Evolutionary conservation across 1,140 invertebrate species (phyloP), one percentile per base, ranked within the genome.

Genomic region (Zaprionus vittiger): DNA sequence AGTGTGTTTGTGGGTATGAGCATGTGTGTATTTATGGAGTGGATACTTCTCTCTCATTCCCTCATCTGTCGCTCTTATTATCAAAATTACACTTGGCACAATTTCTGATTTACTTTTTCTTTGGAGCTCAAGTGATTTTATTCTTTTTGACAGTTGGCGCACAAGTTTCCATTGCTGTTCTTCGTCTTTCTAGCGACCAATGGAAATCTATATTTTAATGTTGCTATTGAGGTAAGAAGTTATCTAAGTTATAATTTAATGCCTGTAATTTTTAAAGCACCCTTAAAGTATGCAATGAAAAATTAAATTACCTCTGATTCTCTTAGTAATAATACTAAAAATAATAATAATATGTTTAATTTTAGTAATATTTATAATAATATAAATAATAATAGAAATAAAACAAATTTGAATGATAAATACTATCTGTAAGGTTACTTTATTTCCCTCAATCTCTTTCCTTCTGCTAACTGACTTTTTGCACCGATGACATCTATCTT

Each of bases 11-110:
- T 49, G 52, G 22, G 26, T 34, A 11, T 55, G 26, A 47, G 28
- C 24, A 37, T 61, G 65, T 52, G 37, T 37, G 59, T 61, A 54
- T 77, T 63, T 60, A 49, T 38, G 47, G 41, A 54, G 24, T 61
- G 37, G 26, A 24, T 24, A n/a, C 52, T 15, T 28, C 37, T 56
- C 28, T 4, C 20, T 52, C 20, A 5, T 17, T 22, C 17, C 11
- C 47, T 52, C 47, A 41, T 47, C 41, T 47, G 41, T 14, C 47
- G 4, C 11, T 20, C 20, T 14, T 22, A 47, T 52, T 24, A 59
- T 44, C 49, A 31, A 77, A 73, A 77, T 80, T 80, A 73, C 74
- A 77, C 74, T 80, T 73, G 64, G 24, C 78, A 77, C 67, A 79
- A 77, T 63, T 72, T 54, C 17, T 59, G 54, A 71, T 64, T 64